A percentile compares a stretch with the other conserved stretches of the same genome.
phyloP scores from a whole-genome alignment of 2,797 vertebrate species.

The Cyclura pinguis region DNA sequence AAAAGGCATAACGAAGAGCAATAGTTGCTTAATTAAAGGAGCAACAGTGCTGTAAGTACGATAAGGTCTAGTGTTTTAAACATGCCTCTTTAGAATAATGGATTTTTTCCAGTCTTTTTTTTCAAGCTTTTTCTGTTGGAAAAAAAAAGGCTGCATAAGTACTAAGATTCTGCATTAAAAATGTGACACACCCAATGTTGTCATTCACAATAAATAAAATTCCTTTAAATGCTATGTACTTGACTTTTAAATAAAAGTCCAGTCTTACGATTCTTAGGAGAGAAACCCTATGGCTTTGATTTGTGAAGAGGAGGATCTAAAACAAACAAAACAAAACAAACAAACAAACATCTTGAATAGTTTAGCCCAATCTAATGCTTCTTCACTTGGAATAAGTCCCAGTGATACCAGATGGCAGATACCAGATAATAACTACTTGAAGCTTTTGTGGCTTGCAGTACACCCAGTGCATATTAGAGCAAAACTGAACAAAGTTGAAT shows the following conservation, averaged over 20 bases:
- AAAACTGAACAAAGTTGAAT: neutral
- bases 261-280: neutral
- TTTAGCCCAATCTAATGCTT: neutral
- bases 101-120: neutral
- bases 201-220: neutral
- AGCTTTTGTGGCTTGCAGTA: neutral
- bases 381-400: neutral
- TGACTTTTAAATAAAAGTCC: neutral
- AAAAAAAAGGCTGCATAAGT: neutral
- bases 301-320: neutral
- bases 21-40: neutral
- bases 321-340: neutral
- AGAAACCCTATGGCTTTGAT: neutral
- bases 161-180: neutral
- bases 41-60: neutral
- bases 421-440: neutral
- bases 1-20: neutral
- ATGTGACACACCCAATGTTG: neutral
- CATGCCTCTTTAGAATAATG: neutral
- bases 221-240: constrained; percentile 42
- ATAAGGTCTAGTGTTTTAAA: neutral
- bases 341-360: neutral
- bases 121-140: neutral
- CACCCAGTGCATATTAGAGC: neutral
- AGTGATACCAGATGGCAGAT: neutral